These are phyloP conservation scores for Nephrotoma appendiculata DNA, from an alignment of 2,888 invertebrate genomes.

Conservation along the genomic window DNA sequence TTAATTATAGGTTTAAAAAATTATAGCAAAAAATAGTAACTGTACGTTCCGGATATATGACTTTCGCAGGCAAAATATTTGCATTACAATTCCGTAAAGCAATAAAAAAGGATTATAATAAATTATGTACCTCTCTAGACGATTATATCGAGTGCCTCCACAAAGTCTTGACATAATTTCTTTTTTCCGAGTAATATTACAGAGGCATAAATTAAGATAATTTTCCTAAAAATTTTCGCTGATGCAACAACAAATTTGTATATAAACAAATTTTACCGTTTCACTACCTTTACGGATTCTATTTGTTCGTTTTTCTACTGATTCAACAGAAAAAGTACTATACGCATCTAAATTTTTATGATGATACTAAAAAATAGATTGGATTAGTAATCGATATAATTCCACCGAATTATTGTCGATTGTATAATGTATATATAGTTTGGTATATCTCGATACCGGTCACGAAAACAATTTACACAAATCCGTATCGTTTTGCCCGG, in stretches of 20 bases:
- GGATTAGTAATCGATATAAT: background rate
- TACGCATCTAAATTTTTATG: background rate
- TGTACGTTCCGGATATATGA: too few species aligned
- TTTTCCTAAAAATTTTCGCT: background rate
- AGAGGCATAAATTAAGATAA: background rate
- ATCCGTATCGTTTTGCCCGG: background rate
- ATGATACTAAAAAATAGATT: background rate
- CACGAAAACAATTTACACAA: background rate
- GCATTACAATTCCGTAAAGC: too few species aligned
- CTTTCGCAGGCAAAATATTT: too few species aligned
- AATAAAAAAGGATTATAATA: too few species aligned
- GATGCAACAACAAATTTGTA: background rate
- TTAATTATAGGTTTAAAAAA: too few species aligned
- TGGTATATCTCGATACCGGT: background rate
- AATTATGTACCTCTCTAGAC: too few species aligned
- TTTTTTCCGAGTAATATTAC: background rate
- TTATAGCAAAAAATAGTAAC: too few species aligned
- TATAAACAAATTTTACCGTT: background rate
- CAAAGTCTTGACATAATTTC: too few species aligned
- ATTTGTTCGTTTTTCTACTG: background rate
- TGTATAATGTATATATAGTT: background rate
- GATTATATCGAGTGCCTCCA: too few species aligned
- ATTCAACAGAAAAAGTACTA: background rate
- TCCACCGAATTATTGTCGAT: background rate
- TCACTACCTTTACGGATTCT: background rate